Base-by-base conservation (phyloP, 2,888 invertebrate genomes). In the Didymodactylos carnosus region DNA sequence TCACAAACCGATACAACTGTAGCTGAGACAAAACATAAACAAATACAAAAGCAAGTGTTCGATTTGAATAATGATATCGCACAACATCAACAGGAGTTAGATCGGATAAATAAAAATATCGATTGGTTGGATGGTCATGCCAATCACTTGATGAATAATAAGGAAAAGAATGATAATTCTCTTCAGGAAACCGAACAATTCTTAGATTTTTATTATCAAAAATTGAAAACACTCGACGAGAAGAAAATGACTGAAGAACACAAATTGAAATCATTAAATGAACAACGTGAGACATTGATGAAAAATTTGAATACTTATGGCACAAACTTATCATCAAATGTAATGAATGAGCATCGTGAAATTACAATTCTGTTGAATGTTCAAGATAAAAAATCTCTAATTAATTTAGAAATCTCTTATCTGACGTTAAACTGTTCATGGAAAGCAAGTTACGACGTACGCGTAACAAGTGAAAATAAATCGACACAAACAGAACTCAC, bases 391-490 rank as follows among this genome's bases (percentile, higher is more conserved):
- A 74, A 69, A 19, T 35, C 51, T 23, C 71, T 71, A 23, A 41
- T 76, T 19, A 23, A 70, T 41, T 46, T 76, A n/a, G 25, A 76
- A 73, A 78, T 83, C 23, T 80, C 82, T 19, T 83, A 83, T 74
- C 80, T 82, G 69, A 83, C 84, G 0, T 78, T 78, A 73, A 79
- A 80, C 75, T 83, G 82, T n/a, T 79, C 78, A n/a, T 84, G 84
- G 84, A 78, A 79, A 13, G 83, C 84, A 16, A 79, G 80, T 73
- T 84, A 84, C 76, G 84, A 84, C 76, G 80, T 84, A 72, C 78
- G 84, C n/a, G 83, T 83, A 43, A 80, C 75, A 77, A 78, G 79
- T 70, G 78, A 76, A 76, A 80, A 78, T 73, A 78, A 73, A 70
- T 78, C 62, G 29, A 77, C 78, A 78, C 79, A 78, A 78, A 77